Evolutionary conservation across 2,797 vertebrate species (phyloP).

Genomic region (Phaenicophaeus curvirostris): DNA sequence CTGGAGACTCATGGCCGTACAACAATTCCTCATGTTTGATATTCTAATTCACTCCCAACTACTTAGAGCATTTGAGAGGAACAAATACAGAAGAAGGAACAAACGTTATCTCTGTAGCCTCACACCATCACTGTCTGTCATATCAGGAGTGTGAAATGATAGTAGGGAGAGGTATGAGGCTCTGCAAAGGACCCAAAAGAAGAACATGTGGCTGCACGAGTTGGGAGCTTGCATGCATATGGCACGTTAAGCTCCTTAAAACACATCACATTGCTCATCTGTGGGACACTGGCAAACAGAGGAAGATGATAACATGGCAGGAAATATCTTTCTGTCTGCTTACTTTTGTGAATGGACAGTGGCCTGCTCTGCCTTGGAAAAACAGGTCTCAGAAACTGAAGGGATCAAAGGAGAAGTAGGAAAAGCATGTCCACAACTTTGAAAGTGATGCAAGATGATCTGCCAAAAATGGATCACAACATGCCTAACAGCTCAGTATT

Average conservation of each 20-base stretch:
- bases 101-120: not conserved
- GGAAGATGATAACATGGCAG: not conserved
- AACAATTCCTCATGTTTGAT: conserved; percentile 24
- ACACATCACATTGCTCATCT: not conserved
- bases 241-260: not conserved
- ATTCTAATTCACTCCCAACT: conserved; percentile 26
- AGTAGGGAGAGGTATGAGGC: not conserved
- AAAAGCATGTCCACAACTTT: not conserved
- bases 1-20: not conserved
- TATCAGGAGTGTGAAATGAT: not conserved
- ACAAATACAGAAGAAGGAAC: not conserved
- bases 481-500: not conserved
- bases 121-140: not conserved
- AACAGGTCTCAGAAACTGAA: not conserved
- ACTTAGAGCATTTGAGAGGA: not conserved
- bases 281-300: not conserved
- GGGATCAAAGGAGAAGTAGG: not conserved
- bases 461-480: not conserved
- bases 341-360: not conserved
- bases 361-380: not conserved
- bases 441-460: not conserved
- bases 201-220: not conserved
- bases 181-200: conserved; percentile 1
- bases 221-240: not conserved
- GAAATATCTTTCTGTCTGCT: not conserved